phyloP scores from a whole-genome alignment of 1,140 invertebrate species.

The Drosophila fuyamai region DNA sequence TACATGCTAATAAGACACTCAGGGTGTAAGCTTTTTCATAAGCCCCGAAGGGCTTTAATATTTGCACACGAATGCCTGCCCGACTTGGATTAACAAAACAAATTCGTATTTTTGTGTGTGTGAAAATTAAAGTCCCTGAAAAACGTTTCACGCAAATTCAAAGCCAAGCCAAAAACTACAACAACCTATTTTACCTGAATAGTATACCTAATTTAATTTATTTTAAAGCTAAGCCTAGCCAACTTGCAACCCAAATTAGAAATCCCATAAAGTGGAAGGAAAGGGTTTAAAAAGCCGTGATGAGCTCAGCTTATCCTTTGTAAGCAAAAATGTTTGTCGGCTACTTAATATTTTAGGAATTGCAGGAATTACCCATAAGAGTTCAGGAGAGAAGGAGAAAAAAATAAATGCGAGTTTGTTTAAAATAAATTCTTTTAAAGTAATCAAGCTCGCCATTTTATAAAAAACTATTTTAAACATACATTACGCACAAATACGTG shows the following conservation, averaged over 20 bases:
- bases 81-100: slow-evolving; percentile 10
- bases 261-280: background rate
- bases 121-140: background rate
- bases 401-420: no score
- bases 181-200: slow-evolving; percentile 2
- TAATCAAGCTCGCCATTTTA: no score
- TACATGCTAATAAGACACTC: background rate
- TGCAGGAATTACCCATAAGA: background rate
- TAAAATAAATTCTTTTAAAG: no score
- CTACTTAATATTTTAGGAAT: slow-evolving; percentile 9
- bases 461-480: no score
- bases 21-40: background rate
- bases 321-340: slow-evolving; percentile 2
- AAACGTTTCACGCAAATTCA: background rate
- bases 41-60: background rate
- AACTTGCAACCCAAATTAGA: slow-evolving; percentile 15
- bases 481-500: no score
- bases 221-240: background rate
- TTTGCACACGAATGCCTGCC: background rate
- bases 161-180: background rate
- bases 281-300: background rate
- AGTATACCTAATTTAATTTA: background rate
- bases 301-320: slow-evolving; percentile 11
- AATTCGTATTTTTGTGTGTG: slow-evolving; percentile 1
- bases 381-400: background rate